Evolutionary conservation across 2,797 vertebrate genomes (phyloP).

Genomic region (Cercopithecus petaurista): DNA sequence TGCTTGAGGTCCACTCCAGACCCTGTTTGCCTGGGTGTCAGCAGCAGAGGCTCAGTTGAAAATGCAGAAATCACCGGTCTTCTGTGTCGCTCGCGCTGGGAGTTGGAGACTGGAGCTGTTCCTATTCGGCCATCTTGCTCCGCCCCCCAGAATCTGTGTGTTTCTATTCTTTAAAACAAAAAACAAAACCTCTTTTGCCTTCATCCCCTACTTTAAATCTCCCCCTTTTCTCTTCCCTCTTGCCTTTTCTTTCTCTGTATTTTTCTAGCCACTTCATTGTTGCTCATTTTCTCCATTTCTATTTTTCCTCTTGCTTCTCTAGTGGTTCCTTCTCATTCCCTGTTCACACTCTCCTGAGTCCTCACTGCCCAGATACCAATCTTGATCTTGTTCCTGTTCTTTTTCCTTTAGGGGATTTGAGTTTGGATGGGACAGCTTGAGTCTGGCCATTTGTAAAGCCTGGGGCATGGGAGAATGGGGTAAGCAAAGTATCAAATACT

Average conservation of each 20-base stretch:
- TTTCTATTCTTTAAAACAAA: neutral
- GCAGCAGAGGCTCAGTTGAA: too few relatives aligned
- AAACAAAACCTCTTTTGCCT: neutral
- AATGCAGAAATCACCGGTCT: too few relatives aligned
- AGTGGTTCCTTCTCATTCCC: neutral
- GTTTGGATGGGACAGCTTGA: neutral
- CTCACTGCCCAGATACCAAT: neutral
- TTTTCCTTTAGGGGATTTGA: neutral
- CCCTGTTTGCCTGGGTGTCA: too few relatives aligned
- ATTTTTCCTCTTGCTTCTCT: neutral
- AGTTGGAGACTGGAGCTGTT: too few relatives aligned
- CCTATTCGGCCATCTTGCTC: too few relatives aligned
- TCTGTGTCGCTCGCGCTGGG: too few relatives aligned
- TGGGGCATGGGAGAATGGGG: neutral
- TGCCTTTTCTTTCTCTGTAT: neutral
- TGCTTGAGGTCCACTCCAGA: too few relatives aligned
- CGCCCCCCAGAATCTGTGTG: too few relatives aligned
- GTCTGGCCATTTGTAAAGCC: neutral
- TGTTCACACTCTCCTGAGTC: neutral
- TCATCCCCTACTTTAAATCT: neutral
- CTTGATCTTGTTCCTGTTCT: neutral
- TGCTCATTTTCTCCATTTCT: neutral
- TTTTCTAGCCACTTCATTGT: neutral
- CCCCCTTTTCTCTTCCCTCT: neutral
- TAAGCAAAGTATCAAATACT: neutral